Conservation (phyloP, 2,888 invertebrate species). For the Spisula subtruncata region DNA sequence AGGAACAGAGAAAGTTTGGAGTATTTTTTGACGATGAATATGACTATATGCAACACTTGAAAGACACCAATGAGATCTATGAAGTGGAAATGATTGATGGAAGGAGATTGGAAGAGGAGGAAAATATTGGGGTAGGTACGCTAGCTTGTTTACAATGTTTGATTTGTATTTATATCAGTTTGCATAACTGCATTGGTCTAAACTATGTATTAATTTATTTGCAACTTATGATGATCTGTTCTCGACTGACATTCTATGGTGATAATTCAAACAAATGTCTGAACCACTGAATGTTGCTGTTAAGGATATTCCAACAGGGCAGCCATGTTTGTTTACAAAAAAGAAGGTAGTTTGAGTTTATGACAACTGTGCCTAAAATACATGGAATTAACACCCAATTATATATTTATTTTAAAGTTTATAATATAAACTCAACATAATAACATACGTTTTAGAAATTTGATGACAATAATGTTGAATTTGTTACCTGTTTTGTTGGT, state of each 20-base stretch:
- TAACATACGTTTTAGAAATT: too few species aligned
- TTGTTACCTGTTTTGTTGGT: too few species aligned
- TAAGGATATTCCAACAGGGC: neutral
- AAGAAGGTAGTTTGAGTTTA: too few species aligned
- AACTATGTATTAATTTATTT: neutral
- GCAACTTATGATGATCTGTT: constrained; percentile 23
- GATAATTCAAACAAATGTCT: constrained; percentile 35
- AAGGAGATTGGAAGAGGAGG: neutral
- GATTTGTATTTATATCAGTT: neutral
- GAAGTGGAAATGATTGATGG: constrained; percentile 66
- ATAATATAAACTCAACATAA: too few species aligned
- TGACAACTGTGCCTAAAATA: too few species aligned
- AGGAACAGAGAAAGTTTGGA: constrained; percentile 93
- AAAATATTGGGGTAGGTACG: neutral
- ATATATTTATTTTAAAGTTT: too few species aligned
- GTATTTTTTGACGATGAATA: constrained; percentile 98
- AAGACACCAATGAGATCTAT: constrained; percentile 82
- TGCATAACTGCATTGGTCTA: neutral
- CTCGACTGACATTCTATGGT: constrained; percentile 1
- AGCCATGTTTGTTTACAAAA: too few species aligned
- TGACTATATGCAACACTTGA: constrained; percentile 97
- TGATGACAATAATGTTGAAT: too few species aligned
- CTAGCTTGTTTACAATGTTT: neutral
- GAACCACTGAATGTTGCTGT: constrained; percentile 35
- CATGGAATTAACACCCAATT: too few species aligned